phyloP scores from a whole-genome alignment of 2,888 invertebrate genomes.

The Busseola fusca region DNA sequence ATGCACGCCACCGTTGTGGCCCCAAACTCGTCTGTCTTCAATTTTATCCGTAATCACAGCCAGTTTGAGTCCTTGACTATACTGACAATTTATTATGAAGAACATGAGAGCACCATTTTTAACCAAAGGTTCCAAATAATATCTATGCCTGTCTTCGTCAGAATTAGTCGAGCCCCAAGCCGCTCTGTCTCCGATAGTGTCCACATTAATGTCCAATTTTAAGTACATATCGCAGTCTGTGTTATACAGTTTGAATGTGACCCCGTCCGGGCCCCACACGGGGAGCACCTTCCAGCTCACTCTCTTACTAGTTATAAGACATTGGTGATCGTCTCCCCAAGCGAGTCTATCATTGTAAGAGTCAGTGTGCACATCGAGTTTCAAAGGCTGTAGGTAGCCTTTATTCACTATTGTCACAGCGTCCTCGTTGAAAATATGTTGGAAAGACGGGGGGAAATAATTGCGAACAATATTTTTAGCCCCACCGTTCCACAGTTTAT shows the following conservation, averaged over 20 bases:
- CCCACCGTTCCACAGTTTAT: slow-evolving; percentile 62
- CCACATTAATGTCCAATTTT: slow-evolving; percentile 59
- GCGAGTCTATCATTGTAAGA: slow-evolving; percentile 55
- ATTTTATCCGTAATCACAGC: slow-evolving; percentile 15
- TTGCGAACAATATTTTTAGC: slow-evolving; percentile 54
- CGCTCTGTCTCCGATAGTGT: slow-evolving; percentile 57
- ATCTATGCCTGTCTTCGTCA: slow-evolving; percentile 50
- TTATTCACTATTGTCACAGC: slow-evolving; percentile 63
- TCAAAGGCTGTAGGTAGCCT: slow-evolving; percentile 54
- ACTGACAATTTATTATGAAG: slow-evolving; percentile 61
- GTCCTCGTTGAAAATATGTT: slow-evolving; percentile 56
- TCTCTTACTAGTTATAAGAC: slow-evolving; percentile 45
- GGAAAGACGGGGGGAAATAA: slow-evolving; percentile 62
- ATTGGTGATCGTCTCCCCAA: slow-evolving; percentile 56
- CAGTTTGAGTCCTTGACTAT: slow-evolving; percentile 58
- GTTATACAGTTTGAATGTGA: slow-evolving; percentile 65
- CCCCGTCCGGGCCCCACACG: slow-evolving; percentile 49
- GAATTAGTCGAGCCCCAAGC: slow-evolving; percentile 58
- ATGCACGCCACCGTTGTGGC: slow-evolving; percentile 37
- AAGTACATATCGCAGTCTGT: slow-evolving; percentile 59
- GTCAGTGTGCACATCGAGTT: slow-evolving; percentile 55
- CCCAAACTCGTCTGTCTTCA: slow-evolving; percentile 59
- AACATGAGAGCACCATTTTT: slow-evolving; percentile 59
- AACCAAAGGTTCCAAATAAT: slow-evolving; percentile 61
- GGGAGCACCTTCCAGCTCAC: slow-evolving; percentile 65